Evolutionary conservation across 2,113 vertebrate species (phyloP).

Genomic region (Colinus virginianus): DNA sequence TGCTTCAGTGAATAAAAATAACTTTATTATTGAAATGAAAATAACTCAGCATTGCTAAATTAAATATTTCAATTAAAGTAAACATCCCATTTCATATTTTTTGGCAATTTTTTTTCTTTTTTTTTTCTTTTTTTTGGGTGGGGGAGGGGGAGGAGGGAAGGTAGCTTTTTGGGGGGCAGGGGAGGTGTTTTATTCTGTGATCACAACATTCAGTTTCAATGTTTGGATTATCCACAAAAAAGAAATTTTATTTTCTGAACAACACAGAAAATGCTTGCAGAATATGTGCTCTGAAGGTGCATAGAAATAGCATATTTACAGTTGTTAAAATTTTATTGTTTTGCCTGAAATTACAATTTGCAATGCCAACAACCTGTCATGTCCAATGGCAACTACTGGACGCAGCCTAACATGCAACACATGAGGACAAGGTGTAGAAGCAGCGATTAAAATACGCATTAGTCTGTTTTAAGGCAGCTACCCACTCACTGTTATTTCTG

Average conservation of each 20-base stretch:
- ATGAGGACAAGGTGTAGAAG: neutral
- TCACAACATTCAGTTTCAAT: neutral
- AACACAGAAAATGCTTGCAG: neutral
- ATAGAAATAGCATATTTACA: neutral
- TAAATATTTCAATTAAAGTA: constrained; percentile 2
- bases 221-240: neutral
- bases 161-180: neutral
- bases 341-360: neutral
- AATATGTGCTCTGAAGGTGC: neutral
- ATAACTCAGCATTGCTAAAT: neutral
- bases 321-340: neutral
- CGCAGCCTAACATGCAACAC: neutral
- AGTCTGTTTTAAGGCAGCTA: neutral
- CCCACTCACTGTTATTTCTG: constrained; percentile 28
- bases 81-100: neutral
- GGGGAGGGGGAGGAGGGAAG: neutral
- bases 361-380: constrained; percentile 13
- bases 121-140: neutral
- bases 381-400: constrained; percentile 1
- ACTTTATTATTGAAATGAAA: neutral
- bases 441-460: neutral
- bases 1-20: neutral
- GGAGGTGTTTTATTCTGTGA: neutral
- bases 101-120: neutral
- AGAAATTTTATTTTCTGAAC: neutral